Evolutionary conservation across 92 coral and sea anemone genomes (phyloP), one percentile per base, ranked within the genome.

Genomic region (Porites cylindrica): DNA sequence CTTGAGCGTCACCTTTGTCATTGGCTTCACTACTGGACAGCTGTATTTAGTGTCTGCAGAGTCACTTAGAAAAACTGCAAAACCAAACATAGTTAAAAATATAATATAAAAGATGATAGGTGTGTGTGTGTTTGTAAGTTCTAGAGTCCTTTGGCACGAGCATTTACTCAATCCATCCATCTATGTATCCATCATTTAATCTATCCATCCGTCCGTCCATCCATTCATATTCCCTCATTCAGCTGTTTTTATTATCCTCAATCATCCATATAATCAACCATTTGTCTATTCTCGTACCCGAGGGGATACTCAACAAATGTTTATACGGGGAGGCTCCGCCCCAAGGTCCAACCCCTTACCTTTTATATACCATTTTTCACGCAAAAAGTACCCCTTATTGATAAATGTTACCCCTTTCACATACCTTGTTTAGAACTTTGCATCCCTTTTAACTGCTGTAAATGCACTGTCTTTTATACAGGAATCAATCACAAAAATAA

Each of bases 1-100:
- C 78, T 97, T 97, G 26, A 97, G 87, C 5, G 99, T 97, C 1
- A 97, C 99, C 80, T 97, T 97, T 68, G 95, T 93, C 79, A 97
- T 69, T 26, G 95, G 89, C 70, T 94, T 93, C 92, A 95, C 93
- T 16, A 86, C 92, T 6, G 95, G 94, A 80, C 99, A 97, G 75
- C 75, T 86, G 76, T 80, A 91, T 70, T 89, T 91, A 7, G 92
- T 82, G 29, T 85, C 78, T 16, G 59, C 74, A 12, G 91, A 94
- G 13, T 94, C 95, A 43, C 94, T 89, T 14, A 95, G 87, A 79
- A 89, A 95, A 50, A 97, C 99, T 97, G 79, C 20, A 69, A n/a
- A 10, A 2, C 13, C 19, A 23, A 52, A 14, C 12, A 2, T 52
- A 54, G 14, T 53, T 51, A 0, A 19, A n/a, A n/a, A 9, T 0